Conservation (phyloP, 2,797 vertebrate genomes). For the Chaenodraco wilsoni region DNA sequence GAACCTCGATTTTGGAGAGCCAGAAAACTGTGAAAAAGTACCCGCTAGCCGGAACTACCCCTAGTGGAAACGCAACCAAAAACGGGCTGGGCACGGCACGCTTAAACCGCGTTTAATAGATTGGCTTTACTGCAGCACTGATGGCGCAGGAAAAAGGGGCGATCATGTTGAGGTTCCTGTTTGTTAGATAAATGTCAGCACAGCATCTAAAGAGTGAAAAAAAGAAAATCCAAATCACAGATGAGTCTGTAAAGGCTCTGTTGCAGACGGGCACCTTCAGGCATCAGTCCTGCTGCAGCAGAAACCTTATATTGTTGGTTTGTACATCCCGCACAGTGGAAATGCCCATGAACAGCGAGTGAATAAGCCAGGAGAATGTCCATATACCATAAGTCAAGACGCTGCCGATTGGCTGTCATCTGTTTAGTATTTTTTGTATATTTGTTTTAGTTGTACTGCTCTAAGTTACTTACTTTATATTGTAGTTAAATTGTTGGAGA, state of each 20-base stretch:
- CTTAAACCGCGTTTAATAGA: constrained; percentile 1
- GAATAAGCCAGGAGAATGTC: not conserved
- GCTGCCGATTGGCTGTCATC: not conserved
- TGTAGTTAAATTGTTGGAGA: not conserved
- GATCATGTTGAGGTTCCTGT: not conserved
- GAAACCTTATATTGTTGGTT: not conserved
- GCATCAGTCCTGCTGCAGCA: not conserved
- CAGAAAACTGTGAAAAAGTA: too few species aligned
- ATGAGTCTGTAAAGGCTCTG: not conserved
- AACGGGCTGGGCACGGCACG: too few species aligned
- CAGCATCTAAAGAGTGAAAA: constrained; percentile 1
- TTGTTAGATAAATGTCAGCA: constrained; percentile 15
- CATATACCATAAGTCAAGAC: not conserved
- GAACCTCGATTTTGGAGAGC: too few species aligned
- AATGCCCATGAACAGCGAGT: not conserved
- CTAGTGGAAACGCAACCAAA: too few species aligned
- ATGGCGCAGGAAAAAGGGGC: constrained; percentile 24
- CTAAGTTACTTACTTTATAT: not conserved
- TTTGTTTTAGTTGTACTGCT: not conserved
- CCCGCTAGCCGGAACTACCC: too few species aligned
- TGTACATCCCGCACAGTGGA: not conserved
- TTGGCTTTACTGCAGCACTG: constrained; percentile 19
- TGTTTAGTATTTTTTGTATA: not conserved
- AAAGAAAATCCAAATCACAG: constrained; percentile 2
- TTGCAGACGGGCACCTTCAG: not conserved